These are phyloP conservation scores for Gallinago paraguaiae DNA, from an alignment of 2,113 vertebrate genomes.

Conservation along the genomic window DNA sequence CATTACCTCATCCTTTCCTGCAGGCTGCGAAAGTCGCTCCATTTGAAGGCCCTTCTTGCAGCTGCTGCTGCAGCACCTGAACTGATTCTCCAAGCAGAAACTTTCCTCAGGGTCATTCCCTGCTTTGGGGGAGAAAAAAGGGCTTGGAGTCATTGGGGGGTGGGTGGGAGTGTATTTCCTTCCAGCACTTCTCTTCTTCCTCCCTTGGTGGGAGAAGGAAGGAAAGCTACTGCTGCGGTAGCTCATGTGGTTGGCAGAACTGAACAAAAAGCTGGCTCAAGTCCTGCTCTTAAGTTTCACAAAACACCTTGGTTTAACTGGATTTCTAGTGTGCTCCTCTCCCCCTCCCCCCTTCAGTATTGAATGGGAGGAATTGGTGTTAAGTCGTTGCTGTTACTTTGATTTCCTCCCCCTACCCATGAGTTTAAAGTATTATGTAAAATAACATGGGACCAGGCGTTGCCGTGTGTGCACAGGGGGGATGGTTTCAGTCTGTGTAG, in stretches of 20 bases:
- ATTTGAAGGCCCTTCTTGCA: constrained; percentile 27
- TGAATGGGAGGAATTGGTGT: constrained; percentile 33
- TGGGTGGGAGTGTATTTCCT: neutral
- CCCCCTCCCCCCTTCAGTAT: neutral
- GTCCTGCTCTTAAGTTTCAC: neutral
- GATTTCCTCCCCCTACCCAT: neutral
- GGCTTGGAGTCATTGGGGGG: neutral
- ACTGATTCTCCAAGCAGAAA: constrained; percentile 20
- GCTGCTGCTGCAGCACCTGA: constrained; percentile 8
- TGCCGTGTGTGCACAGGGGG: neutral
- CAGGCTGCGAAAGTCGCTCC: neutral
- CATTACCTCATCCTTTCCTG: constrained; percentile 41
- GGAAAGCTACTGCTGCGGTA: neutral
- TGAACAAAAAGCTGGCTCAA: neutral
- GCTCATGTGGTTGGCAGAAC: neutral
- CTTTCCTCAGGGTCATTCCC: constrained; percentile 30
- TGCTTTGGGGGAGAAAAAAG: neutral
- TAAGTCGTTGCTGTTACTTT: constrained; percentile 31
- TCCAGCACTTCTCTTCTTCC: neutral
- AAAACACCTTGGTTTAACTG: constrained; percentile 16
- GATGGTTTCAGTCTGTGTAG: neutral
- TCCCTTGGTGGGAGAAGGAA: neutral
- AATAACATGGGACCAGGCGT: constrained; percentile 24
- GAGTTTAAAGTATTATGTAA: constrained; percentile 27
- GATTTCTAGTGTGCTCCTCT: constrained; percentile 23